These are phyloP conservation scores for Prorops nasuta DNA, from an alignment of 1,140 invertebrate species.

Conservation along the genomic window DNA sequence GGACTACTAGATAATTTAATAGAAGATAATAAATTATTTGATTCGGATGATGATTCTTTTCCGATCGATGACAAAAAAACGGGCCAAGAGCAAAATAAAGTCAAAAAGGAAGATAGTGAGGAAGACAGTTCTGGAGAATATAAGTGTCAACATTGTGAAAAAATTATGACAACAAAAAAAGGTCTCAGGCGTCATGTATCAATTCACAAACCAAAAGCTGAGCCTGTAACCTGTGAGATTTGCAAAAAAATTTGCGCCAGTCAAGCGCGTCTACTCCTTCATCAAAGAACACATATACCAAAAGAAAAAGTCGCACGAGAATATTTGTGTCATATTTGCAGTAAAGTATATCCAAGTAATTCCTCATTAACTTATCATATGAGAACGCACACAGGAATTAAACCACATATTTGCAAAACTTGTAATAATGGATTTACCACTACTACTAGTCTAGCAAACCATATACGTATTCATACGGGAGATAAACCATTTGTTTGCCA, in stretches of 20 bases:
- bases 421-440: constrained; percentile 56
- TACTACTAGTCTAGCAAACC: constrained; percentile 52
- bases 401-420: constrained; percentile 53
- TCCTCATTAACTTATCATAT: constrained; percentile 55
- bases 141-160: constrained; percentile 50
- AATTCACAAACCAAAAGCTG: constrained; percentile 53
- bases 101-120: constrained; percentile 41
- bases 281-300: constrained; percentile 52
- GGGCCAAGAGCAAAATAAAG: constrained; percentile 29
- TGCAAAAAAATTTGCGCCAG: constrained; percentile 54
- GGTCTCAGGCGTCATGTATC: constrained; percentile 50
- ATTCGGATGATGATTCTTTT: constrained; percentile 39
- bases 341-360: constrained; percentile 55
- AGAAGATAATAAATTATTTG: constrained; percentile 43
- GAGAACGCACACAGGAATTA: constrained; percentile 54
- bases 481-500: constrained; percentile 55
- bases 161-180: constrained; percentile 50
- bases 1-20: constrained; percentile 44
- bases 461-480: constrained; percentile 53
- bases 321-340: constrained; percentile 54
- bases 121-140: constrained; percentile 42
- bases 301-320: constrained; percentile 53
- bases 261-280: constrained; percentile 46
- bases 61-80: constrained; percentile 15
- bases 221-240: constrained; percentile 50